These are phyloP conservation scores for Hepsetus odoe DNA, from an alignment of 2,113 vertebrate species.

Conservation along the genomic window DNA sequence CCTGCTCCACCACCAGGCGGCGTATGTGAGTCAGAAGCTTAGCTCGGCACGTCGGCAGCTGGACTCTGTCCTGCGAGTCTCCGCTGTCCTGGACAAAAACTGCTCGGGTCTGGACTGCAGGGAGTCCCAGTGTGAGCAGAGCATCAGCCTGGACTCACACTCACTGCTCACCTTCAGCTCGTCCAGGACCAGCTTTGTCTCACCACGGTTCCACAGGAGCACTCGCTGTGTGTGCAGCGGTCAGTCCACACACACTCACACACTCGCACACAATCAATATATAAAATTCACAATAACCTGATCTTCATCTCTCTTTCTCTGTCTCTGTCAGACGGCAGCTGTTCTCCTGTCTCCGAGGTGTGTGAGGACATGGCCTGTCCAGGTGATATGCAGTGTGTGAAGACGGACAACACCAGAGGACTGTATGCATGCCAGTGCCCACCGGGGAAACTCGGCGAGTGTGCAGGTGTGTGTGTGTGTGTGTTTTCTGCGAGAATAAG, in stretches of 20 bases:
- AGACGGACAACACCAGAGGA: slow-evolving; percentile 82
- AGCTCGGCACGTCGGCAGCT: slow-evolving; percentile 85
- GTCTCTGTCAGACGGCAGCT: slow-evolving; percentile 80
- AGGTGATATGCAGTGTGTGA: slow-evolving; percentile 94
- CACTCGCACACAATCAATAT: background rate
- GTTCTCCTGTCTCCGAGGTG: slow-evolving; percentile 82
- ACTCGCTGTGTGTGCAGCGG: slow-evolving; percentile 90
- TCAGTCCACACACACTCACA: slow-evolving; percentile 69
- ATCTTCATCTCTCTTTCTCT: background rate
- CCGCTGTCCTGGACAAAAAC: slow-evolving; percentile 94
- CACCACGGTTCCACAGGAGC: slow-evolving; percentile 88
- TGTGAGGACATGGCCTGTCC: slow-evolving; percentile 91
- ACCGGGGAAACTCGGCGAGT: slow-evolving; percentile 91
- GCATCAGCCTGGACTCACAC: slow-evolving; percentile 88
- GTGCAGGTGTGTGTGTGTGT: slow-evolving; percentile 82
- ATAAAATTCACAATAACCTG: too few relatives aligned
- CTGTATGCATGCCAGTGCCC: slow-evolving; percentile 93
- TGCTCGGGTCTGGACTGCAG: slow-evolving; percentile 94
- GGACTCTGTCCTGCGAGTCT: slow-evolving; percentile 89
- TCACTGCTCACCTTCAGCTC: slow-evolving; percentile 93
- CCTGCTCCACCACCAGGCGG: slow-evolving; percentile 61
- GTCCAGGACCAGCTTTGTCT: slow-evolving; percentile 91
- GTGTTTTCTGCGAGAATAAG: too few relatives aligned
- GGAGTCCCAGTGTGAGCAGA: slow-evolving; percentile 90
- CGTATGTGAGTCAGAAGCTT: slow-evolving; percentile 95